Percentiles rank a stretch among this genome's conserved stretches.
phyloP scores from a whole-genome alignment of 2,113 vertebrate genomes.

The Tychaedon coryphoeus region DNA sequence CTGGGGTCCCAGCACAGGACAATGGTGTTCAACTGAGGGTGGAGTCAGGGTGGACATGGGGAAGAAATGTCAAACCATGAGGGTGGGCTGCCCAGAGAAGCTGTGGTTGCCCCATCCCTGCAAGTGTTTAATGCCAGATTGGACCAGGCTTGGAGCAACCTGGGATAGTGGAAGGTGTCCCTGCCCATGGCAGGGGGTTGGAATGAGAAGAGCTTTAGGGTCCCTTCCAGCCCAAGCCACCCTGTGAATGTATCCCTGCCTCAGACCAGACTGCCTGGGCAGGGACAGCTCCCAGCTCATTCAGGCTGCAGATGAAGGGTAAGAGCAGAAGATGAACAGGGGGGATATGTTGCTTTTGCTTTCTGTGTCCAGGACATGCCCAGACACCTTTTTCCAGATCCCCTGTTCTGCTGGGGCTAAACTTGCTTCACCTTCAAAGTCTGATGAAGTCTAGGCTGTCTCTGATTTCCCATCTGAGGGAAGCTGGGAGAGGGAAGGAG shows the following conservation, averaged over 20 bases:
- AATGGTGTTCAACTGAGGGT: not conserved
- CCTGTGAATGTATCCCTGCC: not conserved
- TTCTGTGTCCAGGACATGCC: not conserved
- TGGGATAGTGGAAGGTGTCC: not conserved
- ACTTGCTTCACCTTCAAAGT: not conserved
- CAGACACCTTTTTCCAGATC: not conserved
- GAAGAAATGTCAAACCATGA: rapidly evolving
- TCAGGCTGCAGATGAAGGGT: not conserved
- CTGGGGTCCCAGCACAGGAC: not conserved
- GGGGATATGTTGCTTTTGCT: not conserved
- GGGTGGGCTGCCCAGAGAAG: not conserved
- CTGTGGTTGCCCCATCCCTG: not conserved
- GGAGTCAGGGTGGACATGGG: not conserved
- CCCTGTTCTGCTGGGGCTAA: not conserved
- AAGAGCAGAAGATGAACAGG: not conserved
- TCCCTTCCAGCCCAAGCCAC: not conserved
- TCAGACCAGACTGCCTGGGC: not conserved
- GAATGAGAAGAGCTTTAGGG: not conserved
- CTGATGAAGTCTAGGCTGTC: not conserved
- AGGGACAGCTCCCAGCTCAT: not conserved
- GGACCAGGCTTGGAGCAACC: not conserved
- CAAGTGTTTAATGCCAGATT: not conserved
- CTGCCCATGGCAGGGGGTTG: not conserved
- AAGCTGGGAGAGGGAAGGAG: not conserved
- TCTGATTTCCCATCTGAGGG: not conserved